Conservation (phyloP, 2,797 vertebrate species). For the Melanotaenia maccullochi region DNA sequence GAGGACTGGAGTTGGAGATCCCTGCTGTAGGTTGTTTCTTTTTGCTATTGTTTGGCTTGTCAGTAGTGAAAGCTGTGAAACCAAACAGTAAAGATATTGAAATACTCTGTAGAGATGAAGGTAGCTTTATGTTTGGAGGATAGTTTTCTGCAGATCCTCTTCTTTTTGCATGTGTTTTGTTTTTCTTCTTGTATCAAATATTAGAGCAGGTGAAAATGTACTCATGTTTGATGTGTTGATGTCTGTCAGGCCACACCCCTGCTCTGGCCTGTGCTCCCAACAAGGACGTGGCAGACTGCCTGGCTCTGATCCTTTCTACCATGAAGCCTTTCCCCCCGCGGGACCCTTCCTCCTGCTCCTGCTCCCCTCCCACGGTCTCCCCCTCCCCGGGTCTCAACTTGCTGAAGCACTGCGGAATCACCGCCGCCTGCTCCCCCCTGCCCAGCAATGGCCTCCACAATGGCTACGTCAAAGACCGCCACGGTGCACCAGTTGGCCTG, state of each 20-base stretch:
- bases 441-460: constrained; percentile 92
- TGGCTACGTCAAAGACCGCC: constrained; percentile 92
- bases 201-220: background rate
- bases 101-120: background rate
- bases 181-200: background rate
- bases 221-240: constrained; percentile 16
- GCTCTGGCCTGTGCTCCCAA: constrained; percentile 97
- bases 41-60: background rate
- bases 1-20: background rate
- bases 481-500: constrained; percentile 87
- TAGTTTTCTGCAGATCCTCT: background rate
- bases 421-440: constrained; percentile 90
- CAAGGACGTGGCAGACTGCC: constrained; percentile 98
- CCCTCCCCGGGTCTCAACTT: constrained; percentile 93
- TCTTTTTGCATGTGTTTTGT: too few relatives aligned
- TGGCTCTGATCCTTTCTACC: constrained; percentile 99
- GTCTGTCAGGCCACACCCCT: constrained; percentile 90
- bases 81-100: background rate
- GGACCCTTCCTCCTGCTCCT: constrained; percentile 87
- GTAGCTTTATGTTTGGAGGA: background rate
- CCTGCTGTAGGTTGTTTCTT: too few relatives aligned
- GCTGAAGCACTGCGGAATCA: constrained; percentile 96
- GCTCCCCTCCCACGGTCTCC: constrained; percentile 76
- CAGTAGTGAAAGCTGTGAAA: background rate
- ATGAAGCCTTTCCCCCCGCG: constrained; percentile 99